Evolutionary conservation across 1,140 invertebrate genomes (phyloP).

Genomic region (Maconellicoccus hirsutus): DNA sequence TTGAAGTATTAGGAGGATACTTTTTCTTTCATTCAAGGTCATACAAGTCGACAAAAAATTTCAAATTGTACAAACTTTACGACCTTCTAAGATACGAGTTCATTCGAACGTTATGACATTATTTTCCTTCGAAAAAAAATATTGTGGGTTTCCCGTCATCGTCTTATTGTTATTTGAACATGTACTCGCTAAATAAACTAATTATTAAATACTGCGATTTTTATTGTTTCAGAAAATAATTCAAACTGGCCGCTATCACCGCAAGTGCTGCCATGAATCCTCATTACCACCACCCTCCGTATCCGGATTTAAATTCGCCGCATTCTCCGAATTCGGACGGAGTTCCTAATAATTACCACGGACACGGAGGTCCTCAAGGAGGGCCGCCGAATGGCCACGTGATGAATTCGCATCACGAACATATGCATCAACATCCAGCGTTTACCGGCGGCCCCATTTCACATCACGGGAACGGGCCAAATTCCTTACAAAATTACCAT

Average conservation of each 20-base stretch:
- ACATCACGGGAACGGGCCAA: slow-evolving; percentile 23
- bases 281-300: slow-evolving; percentile 33
- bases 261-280: slow-evolving; percentile 32
- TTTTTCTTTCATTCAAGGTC: too few relatives aligned
- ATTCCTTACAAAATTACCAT: slow-evolving; percentile 10
- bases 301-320: slow-evolving; percentile 30
- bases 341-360: slow-evolving; percentile 28
- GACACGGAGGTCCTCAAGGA: slow-evolving; percentile 27
- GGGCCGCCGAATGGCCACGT: slow-evolving; percentile 18
- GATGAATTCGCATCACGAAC: slow-evolving; percentile 23
- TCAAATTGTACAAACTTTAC: too few relatives aligned
- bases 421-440: slow-evolving; percentile 14
- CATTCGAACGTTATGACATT: too few relatives aligned
- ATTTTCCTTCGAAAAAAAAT: too few relatives aligned
- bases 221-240: slow-evolving; percentile 25
- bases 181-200: too few relatives aligned
- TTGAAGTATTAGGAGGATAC: too few relatives aligned
- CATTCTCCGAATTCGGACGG: slow-evolving; percentile 29
- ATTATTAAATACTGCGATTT: neutral
- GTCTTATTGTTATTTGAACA: too few relatives aligned
- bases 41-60: too few relatives aligned
- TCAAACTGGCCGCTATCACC: slow-evolving; percentile 32
- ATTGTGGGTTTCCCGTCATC: too few relatives aligned
- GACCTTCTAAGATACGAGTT: too few relatives aligned
- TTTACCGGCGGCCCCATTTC: slow-evolving; percentile 28